These are phyloP conservation scores for Bombus picipes DNA, from an alignment of 1,140 invertebrate genomes.

Conservation along the genomic window DNA sequence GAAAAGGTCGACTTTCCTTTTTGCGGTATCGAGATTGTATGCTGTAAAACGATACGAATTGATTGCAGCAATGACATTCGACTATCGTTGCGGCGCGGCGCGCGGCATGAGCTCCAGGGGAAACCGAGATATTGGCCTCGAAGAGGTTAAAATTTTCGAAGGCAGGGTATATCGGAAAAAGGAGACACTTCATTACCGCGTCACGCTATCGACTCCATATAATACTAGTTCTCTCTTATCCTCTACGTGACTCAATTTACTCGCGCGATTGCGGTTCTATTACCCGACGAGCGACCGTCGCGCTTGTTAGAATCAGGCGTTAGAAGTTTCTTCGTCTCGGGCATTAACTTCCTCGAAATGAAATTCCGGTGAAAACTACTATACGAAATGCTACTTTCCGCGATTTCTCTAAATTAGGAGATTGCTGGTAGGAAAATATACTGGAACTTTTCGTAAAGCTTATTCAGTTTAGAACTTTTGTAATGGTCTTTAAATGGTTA, in stretches of 20 bases:
- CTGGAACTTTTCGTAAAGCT: neutral
- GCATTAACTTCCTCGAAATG: neutral
- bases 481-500: neutral
- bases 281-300: neutral
- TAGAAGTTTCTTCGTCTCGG: neutral
- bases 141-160: conserved; percentile 16
- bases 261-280: conserved; percentile 37
- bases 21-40: conserved; percentile 2
- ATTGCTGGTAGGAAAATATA: neutral
- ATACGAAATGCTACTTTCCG: neutral
- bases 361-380: neutral
- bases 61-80: conserved; percentile 15
- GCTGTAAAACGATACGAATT: conserved; percentile 32
- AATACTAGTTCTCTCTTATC: conserved; percentile 49
- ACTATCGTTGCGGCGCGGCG: neutral
- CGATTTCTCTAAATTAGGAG: neutral
- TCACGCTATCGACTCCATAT: conserved; percentile 36
- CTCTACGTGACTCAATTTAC: conserved; percentile 63
- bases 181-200: conserved; percentile 32
- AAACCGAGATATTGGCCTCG: conserved; percentile 17
- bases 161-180: conserved; percentile 8
- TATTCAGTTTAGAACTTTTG: neutral
- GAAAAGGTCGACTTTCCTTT: conserved; percentile 6
- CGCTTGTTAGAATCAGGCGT: neutral
- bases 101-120: neutral